Evolutionary conservation across 2,113 vertebrate genomes (phyloP).

Genomic region (Hemibagrus wyckioides): DNA sequence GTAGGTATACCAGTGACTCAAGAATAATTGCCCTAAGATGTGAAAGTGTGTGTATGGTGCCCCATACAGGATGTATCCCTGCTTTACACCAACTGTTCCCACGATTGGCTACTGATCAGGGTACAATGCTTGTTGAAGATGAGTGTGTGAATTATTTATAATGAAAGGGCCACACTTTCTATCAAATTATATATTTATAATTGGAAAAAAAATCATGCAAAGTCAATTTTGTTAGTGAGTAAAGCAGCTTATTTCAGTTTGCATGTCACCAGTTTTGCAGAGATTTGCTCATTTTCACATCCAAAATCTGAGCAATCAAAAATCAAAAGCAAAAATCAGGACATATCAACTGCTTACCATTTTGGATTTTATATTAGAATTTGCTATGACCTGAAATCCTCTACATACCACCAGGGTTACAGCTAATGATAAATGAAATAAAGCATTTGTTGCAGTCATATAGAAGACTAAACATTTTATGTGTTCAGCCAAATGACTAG

Average conservation of each 20-base stretch:
- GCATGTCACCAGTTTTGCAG: neutral
- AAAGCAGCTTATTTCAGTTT: neutral
- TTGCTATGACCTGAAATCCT: neutral
- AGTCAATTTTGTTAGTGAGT: neutral
- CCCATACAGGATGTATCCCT: neutral
- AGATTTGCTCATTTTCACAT: neutral
- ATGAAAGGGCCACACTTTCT: neutral
- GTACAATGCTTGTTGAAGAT: neutral
- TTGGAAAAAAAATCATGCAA: neutral
- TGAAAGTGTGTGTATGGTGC: neutral
- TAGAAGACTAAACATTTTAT: neutral
- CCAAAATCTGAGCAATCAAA: neutral
- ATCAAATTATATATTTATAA: neutral
- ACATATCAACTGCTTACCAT: too few species aligned
- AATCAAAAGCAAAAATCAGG: neutral
- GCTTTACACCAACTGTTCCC: neutral
- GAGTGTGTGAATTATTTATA: neutral
- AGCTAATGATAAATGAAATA: neutral
- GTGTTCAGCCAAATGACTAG: neutral
- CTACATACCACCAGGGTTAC: neutral
- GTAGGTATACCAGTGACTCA: neutral
- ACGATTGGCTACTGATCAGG: neutral
- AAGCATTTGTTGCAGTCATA: neutral
- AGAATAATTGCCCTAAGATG: neutral
- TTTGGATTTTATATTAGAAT: too few species aligned